Evolutionary conservation across 2,888 invertebrate genomes (phyloP), one percentile per base, ranked within the genome.

Genomic region (Alcis repandata): DNA sequence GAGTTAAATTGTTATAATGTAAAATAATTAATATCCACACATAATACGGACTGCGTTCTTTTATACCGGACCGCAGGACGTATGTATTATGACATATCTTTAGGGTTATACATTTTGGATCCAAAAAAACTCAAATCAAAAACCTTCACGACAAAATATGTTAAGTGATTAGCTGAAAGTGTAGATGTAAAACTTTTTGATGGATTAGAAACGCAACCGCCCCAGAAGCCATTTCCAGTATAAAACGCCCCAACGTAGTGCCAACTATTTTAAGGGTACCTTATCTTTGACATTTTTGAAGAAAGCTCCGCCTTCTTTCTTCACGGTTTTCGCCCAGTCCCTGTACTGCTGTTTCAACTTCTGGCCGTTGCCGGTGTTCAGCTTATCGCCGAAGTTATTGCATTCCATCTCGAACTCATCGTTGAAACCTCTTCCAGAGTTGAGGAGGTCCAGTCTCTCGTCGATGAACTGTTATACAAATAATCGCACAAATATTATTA

Each of bases 391-490:
- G 96, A 96, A 92, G 33, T 78, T 64, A 64, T 88, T 89, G 71
- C 92, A 93, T 89, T 99, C 99, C 82, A 96, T 94, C 89, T 99
- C 99, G 88, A 99, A 99, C 83, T 99, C 98, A 86, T 99, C 99
- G 38, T 97, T 97, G 85, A 98, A 98, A 0, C 98, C 98, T 64
- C 96, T 94, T 0, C 99, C 99, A n/a, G 97, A 96, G 86, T 98
- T 99, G 70, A 99, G 94, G 94, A 98, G 96, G 75, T 97, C 97
- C 74, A 99, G 92, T 76, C 99, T 95, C 89, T 98, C 99, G 82
- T 99, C 98, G 80, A 99, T 97, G 87, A 99, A 98, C 97, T 98
- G 90, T 52, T 70, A 60, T 11, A 11, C 40, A 49, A 54, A 22
- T 2, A 43, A 43, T 20, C 17, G n/a, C 27, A 27, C 27, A 27